Percentiles rank a stretch among this genome's conserved stretches.
Conservation (phyloP, 2,113 vertebrate genomes). For the Vireo altiloquus region DNA sequence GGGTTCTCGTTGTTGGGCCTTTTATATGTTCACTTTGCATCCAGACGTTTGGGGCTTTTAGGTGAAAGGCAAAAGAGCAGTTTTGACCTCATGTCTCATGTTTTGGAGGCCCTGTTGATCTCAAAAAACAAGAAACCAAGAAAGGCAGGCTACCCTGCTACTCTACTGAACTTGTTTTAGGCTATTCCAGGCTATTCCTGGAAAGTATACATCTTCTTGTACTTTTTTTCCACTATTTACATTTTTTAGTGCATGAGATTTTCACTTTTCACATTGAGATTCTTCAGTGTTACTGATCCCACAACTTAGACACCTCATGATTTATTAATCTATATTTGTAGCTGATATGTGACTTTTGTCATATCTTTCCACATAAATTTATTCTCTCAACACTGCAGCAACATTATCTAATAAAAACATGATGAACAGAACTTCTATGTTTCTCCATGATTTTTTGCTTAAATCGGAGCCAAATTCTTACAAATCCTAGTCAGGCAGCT, state of each 20-base stretch:
- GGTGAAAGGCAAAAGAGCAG: not conserved
- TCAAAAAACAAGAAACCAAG: not conserved
- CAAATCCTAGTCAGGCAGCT: not conserved
- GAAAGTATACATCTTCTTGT: not conserved
- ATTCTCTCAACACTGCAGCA: not conserved
- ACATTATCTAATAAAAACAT: not conserved
- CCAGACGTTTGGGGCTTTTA: not conserved
- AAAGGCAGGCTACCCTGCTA: not conserved
- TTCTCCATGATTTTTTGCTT: not conserved
- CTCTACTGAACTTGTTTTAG: not conserved
- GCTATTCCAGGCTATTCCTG: not conserved
- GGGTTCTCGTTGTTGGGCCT: fast-evolving
- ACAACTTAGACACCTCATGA: not conserved
- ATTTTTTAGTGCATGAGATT: not conserved
- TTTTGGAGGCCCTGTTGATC: not conserved
- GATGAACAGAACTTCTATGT: not conserved
- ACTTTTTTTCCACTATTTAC: not conserved
- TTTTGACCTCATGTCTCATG: not conserved
- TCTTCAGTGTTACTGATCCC: not conserved
- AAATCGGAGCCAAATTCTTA: not conserved
- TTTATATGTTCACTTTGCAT: not conserved
- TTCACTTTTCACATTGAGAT: not conserved
- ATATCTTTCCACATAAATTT: not conserved
- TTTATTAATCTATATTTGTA: not conserved
- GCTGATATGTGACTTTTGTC: not conserved